Evolutionary conservation across 2,888 invertebrate genomes (phyloP).

Genomic region (Pammene fasciana): DNA sequence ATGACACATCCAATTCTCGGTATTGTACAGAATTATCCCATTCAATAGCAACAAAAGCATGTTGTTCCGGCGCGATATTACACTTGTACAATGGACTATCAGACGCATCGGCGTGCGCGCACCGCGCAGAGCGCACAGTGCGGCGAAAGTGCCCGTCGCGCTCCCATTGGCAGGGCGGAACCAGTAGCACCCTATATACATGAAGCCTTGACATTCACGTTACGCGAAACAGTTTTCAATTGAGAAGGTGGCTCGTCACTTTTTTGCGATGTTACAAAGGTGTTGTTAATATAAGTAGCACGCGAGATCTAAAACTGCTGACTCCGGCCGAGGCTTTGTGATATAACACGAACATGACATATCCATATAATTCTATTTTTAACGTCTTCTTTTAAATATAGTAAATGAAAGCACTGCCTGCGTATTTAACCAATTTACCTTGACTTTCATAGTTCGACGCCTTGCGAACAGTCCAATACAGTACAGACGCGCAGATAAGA

Average conservation of each 20-base stretch:
- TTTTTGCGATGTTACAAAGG: too few species aligned
- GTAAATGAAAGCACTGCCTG: too few species aligned
- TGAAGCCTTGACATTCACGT: slow-evolving; percentile 48
- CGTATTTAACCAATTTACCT: not conserved
- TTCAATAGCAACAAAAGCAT: slow-evolving; percentile 36
- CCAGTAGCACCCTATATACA: slow-evolving; percentile 15
- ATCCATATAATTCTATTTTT: too few species aligned
- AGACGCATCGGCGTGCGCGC: slow-evolving; percentile 31
- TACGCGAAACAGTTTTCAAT: not conserved
- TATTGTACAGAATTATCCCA: slow-evolving; percentile 24
- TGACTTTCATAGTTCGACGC: slow-evolving; percentile 1
- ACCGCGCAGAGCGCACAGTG: slow-evolving; percentile 21
- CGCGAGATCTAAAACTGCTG: too few species aligned
- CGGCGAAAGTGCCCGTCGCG: slow-evolving; percentile 65
- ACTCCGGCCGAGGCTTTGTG: too few species aligned
- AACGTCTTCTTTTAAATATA: too few species aligned
- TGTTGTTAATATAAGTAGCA: too few species aligned
- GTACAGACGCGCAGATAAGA: not conserved
- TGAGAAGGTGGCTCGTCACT: not conserved
- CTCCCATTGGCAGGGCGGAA: slow-evolving; percentile 54
- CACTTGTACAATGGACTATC: slow-evolving; percentile 39
- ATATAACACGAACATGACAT: too few species aligned
- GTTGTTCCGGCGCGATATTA: slow-evolving; percentile 26
- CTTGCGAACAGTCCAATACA: not conserved
- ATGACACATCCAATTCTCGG: slow-evolving; percentile 34